These are phyloP conservation scores for Mormyrops attenuatus DNA, from an alignment of 2,797 vertebrate species.

Conservation along the genomic window DNA sequence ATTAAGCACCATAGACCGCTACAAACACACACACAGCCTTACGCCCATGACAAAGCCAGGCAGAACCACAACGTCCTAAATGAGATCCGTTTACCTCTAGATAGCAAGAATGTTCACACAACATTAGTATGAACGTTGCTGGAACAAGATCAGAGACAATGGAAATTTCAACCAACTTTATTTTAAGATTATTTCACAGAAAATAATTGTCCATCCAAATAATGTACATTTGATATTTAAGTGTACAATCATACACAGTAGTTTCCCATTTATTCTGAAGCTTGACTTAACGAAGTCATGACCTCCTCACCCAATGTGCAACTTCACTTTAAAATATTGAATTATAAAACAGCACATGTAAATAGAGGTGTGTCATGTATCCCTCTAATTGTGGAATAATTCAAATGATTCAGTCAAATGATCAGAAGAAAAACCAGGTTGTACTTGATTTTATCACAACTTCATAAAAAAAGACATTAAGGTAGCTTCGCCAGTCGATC, in stretches of 20 bases:
- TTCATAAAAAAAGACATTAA: not conserved
- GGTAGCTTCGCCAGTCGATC: not conserved
- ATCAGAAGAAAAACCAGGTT: not conserved
- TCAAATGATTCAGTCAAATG: not conserved
- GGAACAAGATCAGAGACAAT: not conserved
- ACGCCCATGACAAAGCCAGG: not conserved
- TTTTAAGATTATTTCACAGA: not conserved
- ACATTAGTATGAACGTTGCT: not conserved
- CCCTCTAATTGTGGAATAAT: not conserved
- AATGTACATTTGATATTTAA: slow-evolving; percentile 28
- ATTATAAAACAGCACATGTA: not conserved
- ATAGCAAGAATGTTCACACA: not conserved
- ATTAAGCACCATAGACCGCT: not conserved
- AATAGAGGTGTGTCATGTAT: not conserved
- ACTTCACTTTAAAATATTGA: not conserved
- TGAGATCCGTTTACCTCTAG: not conserved
- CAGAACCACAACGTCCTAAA: not conserved
- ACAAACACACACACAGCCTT: not conserved
- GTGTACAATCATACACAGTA: not conserved
- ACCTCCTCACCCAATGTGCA: not conserved
- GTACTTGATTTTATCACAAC: not conserved
- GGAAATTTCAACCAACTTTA: not conserved
- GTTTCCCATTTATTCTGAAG: not conserved
- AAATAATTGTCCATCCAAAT: not conserved
- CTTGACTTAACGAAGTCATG: not conserved